Conservation (phyloP, 2,888 invertebrate species). For the Lordiphosa fenestrarum region DNA sequence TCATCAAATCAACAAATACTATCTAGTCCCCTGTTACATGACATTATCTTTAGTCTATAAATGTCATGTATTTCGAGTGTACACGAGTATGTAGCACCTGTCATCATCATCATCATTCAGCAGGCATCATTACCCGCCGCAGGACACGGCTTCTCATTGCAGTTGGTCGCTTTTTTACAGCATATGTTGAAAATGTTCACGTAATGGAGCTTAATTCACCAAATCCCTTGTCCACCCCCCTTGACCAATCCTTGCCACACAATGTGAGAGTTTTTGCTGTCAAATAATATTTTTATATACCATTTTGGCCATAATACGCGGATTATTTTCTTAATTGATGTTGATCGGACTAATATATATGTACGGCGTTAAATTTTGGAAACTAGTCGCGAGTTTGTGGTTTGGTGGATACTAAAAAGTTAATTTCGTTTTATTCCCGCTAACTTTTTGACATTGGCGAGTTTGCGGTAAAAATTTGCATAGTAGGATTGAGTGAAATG, state of each 20-base stretch:
- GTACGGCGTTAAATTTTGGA: slow-evolving; percentile 31
- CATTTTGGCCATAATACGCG: slow-evolving; percentile 45
- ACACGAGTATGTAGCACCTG: slow-evolving; percentile 36
- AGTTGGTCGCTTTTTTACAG: slow-evolving; percentile 17
- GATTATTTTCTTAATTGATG: slow-evolving; percentile 70
- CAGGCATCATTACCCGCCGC: slow-evolving; percentile 46
- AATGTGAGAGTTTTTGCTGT: slow-evolving; percentile 41
- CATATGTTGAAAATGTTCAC: slow-evolving; percentile 54
- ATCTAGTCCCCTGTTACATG: too few relatives aligned
- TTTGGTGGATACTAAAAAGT: slow-evolving; percentile 53
- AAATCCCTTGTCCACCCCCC: slow-evolving; percentile 5
- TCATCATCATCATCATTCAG: slow-evolving; percentile 37
- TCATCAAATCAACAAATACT: too few relatives aligned
- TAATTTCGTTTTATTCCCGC: slow-evolving; percentile 60
- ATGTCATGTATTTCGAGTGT: slow-evolving; percentile 25
- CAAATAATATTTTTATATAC: slow-evolving; percentile 63
- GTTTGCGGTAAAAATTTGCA: slow-evolving; percentile 29
- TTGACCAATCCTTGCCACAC: slow-evolving; percentile 4
- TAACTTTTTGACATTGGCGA: slow-evolving; percentile 59
- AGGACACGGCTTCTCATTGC: slow-evolving; percentile 29
- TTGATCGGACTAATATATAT: slow-evolving; percentile 53
- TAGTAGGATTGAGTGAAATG: not conserved
- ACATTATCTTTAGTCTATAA: slow-evolving; percentile 22
- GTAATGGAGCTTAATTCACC: slow-evolving; percentile 49
- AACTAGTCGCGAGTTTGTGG: slow-evolving; percentile 35